Base-by-base conservation (phyloP, 2,797 vertebrate species). In the Eremophila alpestris region DNA sequence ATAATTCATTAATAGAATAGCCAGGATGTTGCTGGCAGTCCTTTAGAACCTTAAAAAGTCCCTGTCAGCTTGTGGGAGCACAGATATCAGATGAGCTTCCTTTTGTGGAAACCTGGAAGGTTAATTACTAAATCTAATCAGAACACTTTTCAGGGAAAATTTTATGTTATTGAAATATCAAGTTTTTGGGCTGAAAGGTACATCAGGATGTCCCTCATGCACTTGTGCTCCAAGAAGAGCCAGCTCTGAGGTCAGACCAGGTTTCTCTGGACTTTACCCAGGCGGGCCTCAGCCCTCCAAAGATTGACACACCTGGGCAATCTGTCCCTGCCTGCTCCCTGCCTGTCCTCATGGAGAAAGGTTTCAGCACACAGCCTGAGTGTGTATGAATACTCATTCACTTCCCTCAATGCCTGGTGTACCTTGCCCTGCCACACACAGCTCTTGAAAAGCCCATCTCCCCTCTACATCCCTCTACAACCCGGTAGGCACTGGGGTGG, bases 251-350 rank as follows among this genome's bases (percentile, higher is more conserved):
- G 15, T 38, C 19, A 49, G 21, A 41, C 7, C 10, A 32, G 15
- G 9, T 29, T 90, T 24, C 27, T 49, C 2, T 5, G 69, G 17
- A 12, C 10, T 83, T 68, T 51, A 13, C 16, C 20, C 26, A 17
- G 20, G 6, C 1, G 2, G 7, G 11, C 16, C 9, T 34, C 4
- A 1, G 13, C 4, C 13, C 22, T 16, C 17, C 11, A 13, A 30
- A 13, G 19, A 15, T 36, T 26, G 5, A 11, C 29, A 30, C 11
- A 1, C 30, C 29, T 12, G 40, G 16, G 11, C 16, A 59, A 26
- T n/a, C 21, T 29, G 6, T 58, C 30, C 27, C 40, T 49, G 17
- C 16, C 48, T 41, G 45, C 15, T 46, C n/a, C 49, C 13, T 17
- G n/a, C 32, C 40, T 30, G 29, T 34, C 30, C 40, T 55, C 26